phyloP scores from a whole-genome alignment of 2,888 invertebrate genomes.

The Steinernema carpocapsae region DNA sequence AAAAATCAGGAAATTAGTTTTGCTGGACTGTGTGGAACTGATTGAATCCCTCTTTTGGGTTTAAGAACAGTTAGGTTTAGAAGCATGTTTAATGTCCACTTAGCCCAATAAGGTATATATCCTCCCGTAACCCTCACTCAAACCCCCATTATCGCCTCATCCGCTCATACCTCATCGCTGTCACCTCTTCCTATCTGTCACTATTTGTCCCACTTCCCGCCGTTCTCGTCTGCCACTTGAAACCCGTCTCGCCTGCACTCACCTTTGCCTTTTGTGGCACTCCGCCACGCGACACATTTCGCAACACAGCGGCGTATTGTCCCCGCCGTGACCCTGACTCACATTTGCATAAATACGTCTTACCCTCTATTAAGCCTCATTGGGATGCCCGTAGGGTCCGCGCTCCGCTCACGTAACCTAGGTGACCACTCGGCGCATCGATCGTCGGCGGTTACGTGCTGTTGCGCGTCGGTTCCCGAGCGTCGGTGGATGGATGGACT shows the following conservation, averaged over 20 bases:
- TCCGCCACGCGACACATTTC: conserved; percentile 11
- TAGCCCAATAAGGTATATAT: too few relatives aligned
- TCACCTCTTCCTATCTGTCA: background rate
- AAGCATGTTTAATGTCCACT: too few relatives aligned
- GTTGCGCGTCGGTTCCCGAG: background rate
- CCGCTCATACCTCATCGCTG: background rate
- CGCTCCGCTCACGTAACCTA: conserved; percentile 17
- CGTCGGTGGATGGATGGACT: background rate
- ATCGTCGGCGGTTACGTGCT: conserved; percentile 2
- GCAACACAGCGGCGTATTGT: conserved; percentile 13
- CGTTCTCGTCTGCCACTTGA: background rate
- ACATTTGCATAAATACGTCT: conserved; percentile 6
- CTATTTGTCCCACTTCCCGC: conserved; percentile 1
- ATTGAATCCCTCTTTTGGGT: too few relatives aligned
- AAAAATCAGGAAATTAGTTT: too few relatives aligned
- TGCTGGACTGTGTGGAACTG: too few relatives aligned
- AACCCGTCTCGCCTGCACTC: conserved; percentile 2
- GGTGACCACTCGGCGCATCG: background rate
- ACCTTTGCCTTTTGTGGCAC: conserved; percentile 19
- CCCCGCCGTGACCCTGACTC: conserved; percentile 4
- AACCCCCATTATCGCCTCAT: background rate
- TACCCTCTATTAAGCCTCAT: background rate
- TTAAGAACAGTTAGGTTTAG: too few relatives aligned
- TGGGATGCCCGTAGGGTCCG: background rate
- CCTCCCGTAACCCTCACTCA: too few relatives aligned